A percentile compares a stretch with the other conserved stretches of the same genome.
Conservation (phyloP, 2,888 invertebrate genomes). For the Torymus tubicola region DNA sequence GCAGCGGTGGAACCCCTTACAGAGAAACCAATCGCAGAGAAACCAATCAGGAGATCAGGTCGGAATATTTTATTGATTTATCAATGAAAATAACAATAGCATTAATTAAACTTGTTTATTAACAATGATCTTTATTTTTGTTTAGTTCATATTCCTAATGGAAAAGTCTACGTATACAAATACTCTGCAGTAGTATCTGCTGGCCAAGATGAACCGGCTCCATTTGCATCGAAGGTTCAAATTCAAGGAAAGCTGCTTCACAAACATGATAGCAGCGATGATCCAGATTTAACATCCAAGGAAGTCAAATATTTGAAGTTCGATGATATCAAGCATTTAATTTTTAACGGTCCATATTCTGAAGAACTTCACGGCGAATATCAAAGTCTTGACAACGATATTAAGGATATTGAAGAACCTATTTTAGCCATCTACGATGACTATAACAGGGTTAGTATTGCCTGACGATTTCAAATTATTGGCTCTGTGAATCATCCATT, state of each 20-base stretch:
- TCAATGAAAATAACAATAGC: too few species aligned
- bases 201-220: slow-evolving; percentile 70
- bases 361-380: slow-evolving; percentile 54
- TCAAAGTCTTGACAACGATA: slow-evolving; percentile 59
- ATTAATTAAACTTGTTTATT: too few species aligned
- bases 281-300: slow-evolving; percentile 61
- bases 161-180: slow-evolving; percentile 67
- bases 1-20: too few species aligned
- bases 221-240: slow-evolving; percentile 70
- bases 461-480: background rate
- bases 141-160: background rate
- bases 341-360: slow-evolving; percentile 68
- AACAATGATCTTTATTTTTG: background rate
- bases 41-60: too few species aligned
- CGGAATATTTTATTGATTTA: too few species aligned
- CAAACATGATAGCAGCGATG: slow-evolving; percentile 62
- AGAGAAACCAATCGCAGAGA: too few species aligned
- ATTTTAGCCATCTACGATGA: slow-evolving; percentile 66
- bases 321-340: slow-evolving; percentile 68
- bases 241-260: slow-evolving; percentile 71
- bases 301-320: slow-evolving; percentile 67
- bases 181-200: slow-evolving; percentile 74
- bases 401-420: slow-evolving; percentile 63
- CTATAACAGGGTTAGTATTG: slow-evolving; percentile 20
- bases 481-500: too few species aligned